phyloP scores from a whole-genome alignment of 2,797 vertebrate species.

The Odontamblyopus rebecca region DNA sequence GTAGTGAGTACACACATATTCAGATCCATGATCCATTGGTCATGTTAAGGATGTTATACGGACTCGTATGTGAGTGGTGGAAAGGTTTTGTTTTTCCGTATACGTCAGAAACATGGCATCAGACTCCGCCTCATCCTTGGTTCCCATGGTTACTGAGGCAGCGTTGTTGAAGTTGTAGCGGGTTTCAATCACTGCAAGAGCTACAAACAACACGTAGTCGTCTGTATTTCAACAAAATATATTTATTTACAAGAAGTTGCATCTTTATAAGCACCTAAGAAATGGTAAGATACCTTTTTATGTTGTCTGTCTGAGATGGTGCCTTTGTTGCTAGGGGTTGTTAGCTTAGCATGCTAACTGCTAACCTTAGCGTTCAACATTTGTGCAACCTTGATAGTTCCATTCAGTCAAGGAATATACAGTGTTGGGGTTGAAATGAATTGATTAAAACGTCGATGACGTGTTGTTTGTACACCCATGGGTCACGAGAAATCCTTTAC shows the following conservation, averaged over 20 bases:
- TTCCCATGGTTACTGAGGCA: conserved; percentile 68
- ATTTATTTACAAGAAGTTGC: not conserved
- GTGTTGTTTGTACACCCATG: not conserved
- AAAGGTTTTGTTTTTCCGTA: conserved; percentile 5
- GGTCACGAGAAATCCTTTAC: conserved; percentile 1
- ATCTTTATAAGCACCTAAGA: not conserved
- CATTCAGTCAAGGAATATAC: not conserved
- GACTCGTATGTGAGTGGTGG: conserved; percentile 24
- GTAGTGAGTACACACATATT: too few relatives aligned
- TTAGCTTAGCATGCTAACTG: conserved; percentile 20
- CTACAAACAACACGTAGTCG: not conserved
- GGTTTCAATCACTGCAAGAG: conserved; percentile 41
- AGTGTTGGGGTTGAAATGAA: not conserved
- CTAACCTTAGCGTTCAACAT: not conserved
- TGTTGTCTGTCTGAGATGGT: not conserved
- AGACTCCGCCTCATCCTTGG: conserved; percentile 19
- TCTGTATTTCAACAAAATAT: not conserved
- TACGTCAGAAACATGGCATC: conserved; percentile 26
- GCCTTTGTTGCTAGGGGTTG: not conserved
- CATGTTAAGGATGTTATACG: not conserved
- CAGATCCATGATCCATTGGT: not conserved
- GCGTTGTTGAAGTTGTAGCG: conserved; percentile 41
- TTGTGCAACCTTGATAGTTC: not conserved
- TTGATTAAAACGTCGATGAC: not conserved
- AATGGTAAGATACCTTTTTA: not conserved